Base-by-base conservation (phyloP, 2,797 vertebrate species). In the Lophotriccus pileatus region DNA sequence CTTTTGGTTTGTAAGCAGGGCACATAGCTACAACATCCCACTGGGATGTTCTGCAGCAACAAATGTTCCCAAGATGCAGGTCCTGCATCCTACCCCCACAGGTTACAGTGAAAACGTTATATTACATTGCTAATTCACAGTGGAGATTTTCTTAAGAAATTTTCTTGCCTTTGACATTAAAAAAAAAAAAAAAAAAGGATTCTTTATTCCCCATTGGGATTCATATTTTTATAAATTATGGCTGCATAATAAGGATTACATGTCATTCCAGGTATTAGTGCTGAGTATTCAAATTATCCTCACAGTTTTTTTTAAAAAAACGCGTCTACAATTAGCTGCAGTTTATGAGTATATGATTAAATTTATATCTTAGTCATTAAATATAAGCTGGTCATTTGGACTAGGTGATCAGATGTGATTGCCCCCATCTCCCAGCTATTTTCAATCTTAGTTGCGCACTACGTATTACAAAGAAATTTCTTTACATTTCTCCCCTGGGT, bases 171-270 rank as follows among this genome's bases (percentile, higher is more conserved):
- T 70, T 84, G 46, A 72, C 34, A 17, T 80, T 46, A 28, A 27
- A n/a, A 59, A n/a, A 27, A 18, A 4, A 27, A 18, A 4, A 30
- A 1, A 44, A 16, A 56, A 46, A 12, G 4, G 6, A 76, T 77
- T 63, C 20, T 89, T 81, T 80, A 77, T 67, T 80, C 14, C 46
- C n/a, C 12, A 14, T 3, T 37, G 23, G 46, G 39, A 90, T 82
- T 94, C 55, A 30, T 77, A 2, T 68, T 59, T 90, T 78, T 87
- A 73, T 4, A 74, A 58, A 2, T 67, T 76, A 67, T 14, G 18
- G n/a, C 52, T 85, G 23, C 63, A 46, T 76, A 95, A 88, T 80
- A 82, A 89, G 67, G 73, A 88, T 89, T 91, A 89, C 25, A 25
- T 43, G 25, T 46, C 59, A 84, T 75, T 70, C 55, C 46, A 59